Base-by-base conservation (phyloP, 1,140 invertebrate genomes). In the Drosophila repleta region DNA sequence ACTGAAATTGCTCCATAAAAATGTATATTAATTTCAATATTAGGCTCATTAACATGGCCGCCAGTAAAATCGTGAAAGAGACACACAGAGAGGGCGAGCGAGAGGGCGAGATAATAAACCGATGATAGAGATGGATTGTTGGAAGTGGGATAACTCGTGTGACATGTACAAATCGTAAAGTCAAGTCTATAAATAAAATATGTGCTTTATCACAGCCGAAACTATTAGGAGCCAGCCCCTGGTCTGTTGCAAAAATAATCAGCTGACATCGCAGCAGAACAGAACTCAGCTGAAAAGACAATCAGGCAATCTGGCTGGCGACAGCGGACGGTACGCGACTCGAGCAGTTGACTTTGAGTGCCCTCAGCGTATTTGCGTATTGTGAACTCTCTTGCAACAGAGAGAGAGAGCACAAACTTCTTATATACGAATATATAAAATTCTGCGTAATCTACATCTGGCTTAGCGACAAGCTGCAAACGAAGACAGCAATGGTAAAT, bases 1-100 rank as follows among this genome's bases (percentile, higher is more conserved):
- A 81, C 71, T 67, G 62, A 70, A 84, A 79, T 67, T 74, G 60
- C 63, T 52, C 48, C 64, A 87, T 85, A 60, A 85, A 85, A 78
- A 85, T 87, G 71, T 65, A 81, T 87, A 85, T 85, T 85, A 78
- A 85, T 87, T 87, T 87, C 83, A 74, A 82, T 85, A 87, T 82
- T 87, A 72, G 66, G 68, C 70, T 78, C 78, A 88, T 85, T 85
- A 82, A 81, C 63, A 66, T 71, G 66, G 37, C 73, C 74, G 32
- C 62, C 58, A 69, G 58, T 48, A 70, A 71, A 61, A 56, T 84
- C 55, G 46, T 68, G 75, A 76, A 60, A 67, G 69, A 39, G 10
- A 10, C n/a, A 18, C 10, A 13, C 10, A 17, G n/a, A n/a, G 39
- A 41, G n/a, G 17, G 39, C 15, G 39, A 6, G 39, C 2, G 39